phyloP scores from a whole-genome alignment of 2,797 vertebrate species.

The Micrastur ruficollis region DNA sequence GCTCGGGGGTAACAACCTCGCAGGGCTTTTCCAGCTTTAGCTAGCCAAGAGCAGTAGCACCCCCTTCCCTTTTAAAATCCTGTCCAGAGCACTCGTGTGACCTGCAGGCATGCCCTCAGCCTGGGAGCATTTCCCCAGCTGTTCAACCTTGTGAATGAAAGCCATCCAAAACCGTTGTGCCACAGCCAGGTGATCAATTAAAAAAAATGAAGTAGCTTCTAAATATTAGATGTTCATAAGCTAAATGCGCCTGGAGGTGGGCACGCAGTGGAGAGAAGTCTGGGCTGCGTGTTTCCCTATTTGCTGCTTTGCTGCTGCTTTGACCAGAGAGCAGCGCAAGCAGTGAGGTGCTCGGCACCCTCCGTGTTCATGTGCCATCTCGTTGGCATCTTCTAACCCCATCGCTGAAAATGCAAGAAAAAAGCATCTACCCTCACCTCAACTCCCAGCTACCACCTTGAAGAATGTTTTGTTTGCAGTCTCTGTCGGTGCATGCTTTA shows the following conservation, averaged over 20 bases:
- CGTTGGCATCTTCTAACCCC: not conserved
- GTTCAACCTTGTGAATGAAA: not conserved
- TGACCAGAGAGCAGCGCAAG: not conserved
- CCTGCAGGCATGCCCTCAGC: not conserved
- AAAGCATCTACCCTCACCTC: not conserved
- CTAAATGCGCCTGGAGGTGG: not conserved
- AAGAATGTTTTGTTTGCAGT: not conserved
- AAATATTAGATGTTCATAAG: not conserved
- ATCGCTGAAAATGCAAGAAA: not conserved
- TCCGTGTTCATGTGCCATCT: accelerated
- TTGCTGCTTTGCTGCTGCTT: not conserved
- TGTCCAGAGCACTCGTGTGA: not conserved
- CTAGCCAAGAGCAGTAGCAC: not conserved
- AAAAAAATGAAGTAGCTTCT: not conserved
- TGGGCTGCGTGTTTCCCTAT: accelerated
- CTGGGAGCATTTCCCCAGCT: not conserved
- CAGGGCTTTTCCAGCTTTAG: not conserved
- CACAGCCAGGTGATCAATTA: not conserved
- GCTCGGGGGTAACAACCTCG: not conserved
- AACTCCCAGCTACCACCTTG: not conserved
- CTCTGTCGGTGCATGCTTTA: accelerated
- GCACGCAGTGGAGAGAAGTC: not conserved
- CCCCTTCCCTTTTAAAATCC: not conserved
- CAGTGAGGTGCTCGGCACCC: not conserved
- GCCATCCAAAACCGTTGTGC: not conserved